phyloP scores from a whole-genome alignment of 2,888 invertebrate genomes.

The Synanthedon vespiformis region DNA sequence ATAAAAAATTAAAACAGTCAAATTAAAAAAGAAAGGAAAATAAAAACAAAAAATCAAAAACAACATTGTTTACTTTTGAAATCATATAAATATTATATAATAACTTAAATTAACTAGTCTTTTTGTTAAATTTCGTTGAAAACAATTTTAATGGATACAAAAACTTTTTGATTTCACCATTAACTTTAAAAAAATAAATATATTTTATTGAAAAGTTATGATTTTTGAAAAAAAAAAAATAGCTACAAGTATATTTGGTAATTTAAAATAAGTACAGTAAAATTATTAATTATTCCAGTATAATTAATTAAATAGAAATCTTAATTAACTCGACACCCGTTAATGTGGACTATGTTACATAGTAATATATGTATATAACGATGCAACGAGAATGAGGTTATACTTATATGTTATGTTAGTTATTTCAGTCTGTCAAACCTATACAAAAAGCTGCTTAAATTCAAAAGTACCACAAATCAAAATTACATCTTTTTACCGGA shows the following conservation, averaged over 20 bases:
- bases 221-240: too few species aligned
- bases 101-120: background rate
- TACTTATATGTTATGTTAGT: slow-evolving; percentile 20
- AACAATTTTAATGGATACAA: background rate
- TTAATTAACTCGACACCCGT: slow-evolving; percentile 11
- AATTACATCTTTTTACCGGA: too few species aligned
- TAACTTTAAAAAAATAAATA: too few species aligned
- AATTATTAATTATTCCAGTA: too few species aligned
- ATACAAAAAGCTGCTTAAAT: too few species aligned
- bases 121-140: slow-evolving; percentile 10
- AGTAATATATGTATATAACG: background rate
- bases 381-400: background rate
- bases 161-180: too few species aligned
- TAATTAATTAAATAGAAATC: background rate
- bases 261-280: too few species aligned
- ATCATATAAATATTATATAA: slow-evolving; percentile 31
- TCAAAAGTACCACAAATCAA: too few species aligned
- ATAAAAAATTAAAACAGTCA: too few species aligned
- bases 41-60: slow-evolving; percentile 28
- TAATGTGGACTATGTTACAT: slow-evolving; percentile 9
- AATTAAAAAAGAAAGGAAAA: slow-evolving; percentile 5
- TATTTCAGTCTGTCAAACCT: slow-evolving; percentile 41
- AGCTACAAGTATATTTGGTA: too few species aligned
- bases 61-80: slow-evolving; percentile 39
- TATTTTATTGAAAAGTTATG: too few species aligned